These are phyloP conservation scores for Spisula solida DNA, from an alignment of 2,888 invertebrate species.

Conservation along the genomic window DNA sequence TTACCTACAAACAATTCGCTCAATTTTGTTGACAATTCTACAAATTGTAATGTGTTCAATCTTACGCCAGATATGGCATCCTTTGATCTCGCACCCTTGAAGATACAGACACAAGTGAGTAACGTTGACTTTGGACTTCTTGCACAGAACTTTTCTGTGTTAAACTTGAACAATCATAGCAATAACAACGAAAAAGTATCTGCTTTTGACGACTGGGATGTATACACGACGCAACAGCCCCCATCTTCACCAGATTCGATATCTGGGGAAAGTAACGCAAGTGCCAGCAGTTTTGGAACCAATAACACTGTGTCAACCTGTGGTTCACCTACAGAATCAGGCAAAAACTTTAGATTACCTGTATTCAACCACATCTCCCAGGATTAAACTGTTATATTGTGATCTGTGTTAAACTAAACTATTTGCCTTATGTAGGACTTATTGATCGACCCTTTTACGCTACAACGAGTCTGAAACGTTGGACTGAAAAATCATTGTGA, in stretches of 20 bases:
- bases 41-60: slow-evolving; percentile 66
- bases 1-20: slow-evolving; percentile 64
- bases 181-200: slow-evolving; percentile 72
- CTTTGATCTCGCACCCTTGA: slow-evolving; percentile 66
- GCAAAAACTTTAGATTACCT: slow-evolving; percentile 80
- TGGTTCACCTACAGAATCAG: slow-evolving; percentile 79
- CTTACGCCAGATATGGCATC: slow-evolving; percentile 62
- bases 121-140: slow-evolving; percentile 65
- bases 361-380: slow-evolving; percentile 81
- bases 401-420: slow-evolving; percentile 30
- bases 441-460: neutral
- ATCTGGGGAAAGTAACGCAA: slow-evolving; percentile 79
- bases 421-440: slow-evolving; percentile 34
- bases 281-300: slow-evolving; percentile 70
- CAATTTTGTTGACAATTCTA: slow-evolving; percentile 68
- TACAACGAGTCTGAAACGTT: slow-evolving; percentile 30
- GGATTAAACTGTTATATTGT: slow-evolving; percentile 58
- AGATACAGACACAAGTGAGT: slow-evolving; percentile 78
- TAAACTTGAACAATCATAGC: slow-evolving; percentile 75
- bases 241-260: slow-evolving; percentile 80
- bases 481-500: slow-evolving; percentile 32
- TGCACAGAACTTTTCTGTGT: slow-evolving; percentile 73
- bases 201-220: slow-evolving; percentile 75
- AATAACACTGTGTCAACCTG: slow-evolving; percentile 69
- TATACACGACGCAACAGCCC: slow-evolving; percentile 65